A percentile compares a stretch with the other conserved stretches of the same genome.
Evolutionary conservation across 64 coral and sea anemone genomes (phyloP).

Genomic region (Dendrophyllia cribrosa): DNA sequence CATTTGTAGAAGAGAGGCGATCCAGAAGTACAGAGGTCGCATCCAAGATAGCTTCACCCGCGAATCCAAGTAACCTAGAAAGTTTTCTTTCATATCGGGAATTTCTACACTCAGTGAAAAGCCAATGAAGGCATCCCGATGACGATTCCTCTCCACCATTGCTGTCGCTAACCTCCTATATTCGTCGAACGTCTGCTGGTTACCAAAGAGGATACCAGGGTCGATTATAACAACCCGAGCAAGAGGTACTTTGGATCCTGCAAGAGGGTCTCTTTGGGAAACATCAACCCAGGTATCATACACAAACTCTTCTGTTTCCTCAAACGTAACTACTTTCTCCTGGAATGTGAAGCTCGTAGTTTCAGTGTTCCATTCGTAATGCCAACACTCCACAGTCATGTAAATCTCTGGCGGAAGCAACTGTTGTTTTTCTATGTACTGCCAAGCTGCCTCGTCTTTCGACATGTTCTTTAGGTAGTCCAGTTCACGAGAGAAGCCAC

Average conservation of each 20-base stretch:
- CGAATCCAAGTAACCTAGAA: constrained; percentile 67
- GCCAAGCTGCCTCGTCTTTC: no score
- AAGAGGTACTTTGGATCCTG: constrained; percentile 31
- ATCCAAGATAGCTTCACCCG: constrained; percentile 73
- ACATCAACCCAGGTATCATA: constrained; percentile 78
- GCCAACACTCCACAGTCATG: no score
- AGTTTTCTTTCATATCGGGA: constrained; percentile 66
- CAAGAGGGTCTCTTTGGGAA: constrained; percentile 80
- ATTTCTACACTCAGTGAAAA: constrained; percentile 50
- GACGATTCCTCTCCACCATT: constrained; percentile 75
- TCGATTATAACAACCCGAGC: constrained; percentile 79
- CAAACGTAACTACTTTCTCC: no score
- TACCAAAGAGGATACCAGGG: constrained; percentile 63
- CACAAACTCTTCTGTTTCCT: constrained; percentile 59
- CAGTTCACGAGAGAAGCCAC: no score
- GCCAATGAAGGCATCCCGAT: constrained; percentile 61
- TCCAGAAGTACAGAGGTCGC: constrained; percentile 67
- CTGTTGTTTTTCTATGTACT: no score
- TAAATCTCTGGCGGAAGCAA: no score
- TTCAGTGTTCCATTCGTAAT: no score
- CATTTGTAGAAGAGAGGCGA: constrained; percentile 72
- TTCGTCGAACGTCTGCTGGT: constrained; percentile 65
- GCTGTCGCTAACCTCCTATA: constrained; percentile 38
- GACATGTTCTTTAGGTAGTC: no score
- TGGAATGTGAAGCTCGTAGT: neutral